phyloP scores from a whole-genome alignment of 2,797 vertebrate genomes.

The Acanthurus lineatus region DNA sequence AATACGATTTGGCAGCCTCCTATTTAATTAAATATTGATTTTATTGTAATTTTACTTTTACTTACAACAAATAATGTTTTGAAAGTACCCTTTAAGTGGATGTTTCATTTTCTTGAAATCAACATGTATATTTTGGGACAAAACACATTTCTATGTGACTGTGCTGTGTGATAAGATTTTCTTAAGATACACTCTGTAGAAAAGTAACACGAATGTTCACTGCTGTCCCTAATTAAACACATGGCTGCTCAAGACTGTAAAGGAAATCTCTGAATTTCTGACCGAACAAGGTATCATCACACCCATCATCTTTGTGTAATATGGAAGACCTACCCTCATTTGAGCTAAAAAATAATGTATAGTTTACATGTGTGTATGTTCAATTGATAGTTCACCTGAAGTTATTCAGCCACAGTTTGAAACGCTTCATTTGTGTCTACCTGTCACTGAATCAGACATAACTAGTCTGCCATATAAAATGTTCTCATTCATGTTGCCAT shows the following conservation, averaged over 20 bases:
- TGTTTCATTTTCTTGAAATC: constrained; percentile 19
- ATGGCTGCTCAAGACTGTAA: constrained; percentile 2
- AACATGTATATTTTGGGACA: constrained; percentile 54
- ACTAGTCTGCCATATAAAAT: constrained; percentile 11
- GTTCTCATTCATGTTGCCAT: constrained; percentile 19
- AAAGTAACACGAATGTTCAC: constrained; percentile 13
- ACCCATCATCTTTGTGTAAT: constrained; percentile 7
- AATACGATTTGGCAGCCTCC: constrained; percentile 4
- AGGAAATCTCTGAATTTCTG: not conserved
- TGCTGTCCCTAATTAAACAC: constrained; percentile 36
- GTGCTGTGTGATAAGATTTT: constrained; percentile 17
- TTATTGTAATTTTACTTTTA: constrained; percentile 41
- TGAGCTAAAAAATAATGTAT: constrained; percentile 23
- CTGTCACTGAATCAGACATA: constrained; percentile 11
- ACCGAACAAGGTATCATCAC: not conserved
- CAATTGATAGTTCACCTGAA: not conserved
- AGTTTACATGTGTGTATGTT: constrained; percentile 18
- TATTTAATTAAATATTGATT: constrained; percentile 36
- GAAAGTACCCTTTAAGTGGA: not conserved
- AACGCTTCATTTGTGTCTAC: not conserved
- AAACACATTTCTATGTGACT: constrained; percentile 9
- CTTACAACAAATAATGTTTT: not conserved
- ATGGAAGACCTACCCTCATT: not conserved
- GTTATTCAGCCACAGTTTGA: constrained; percentile 7
- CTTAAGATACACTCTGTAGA: constrained; percentile 1